A percentile compares a stretch with the other conserved stretches of the same genome.
Conservation (phyloP, 2,888 invertebrate species). For the Mimachlamys varia region DNA sequence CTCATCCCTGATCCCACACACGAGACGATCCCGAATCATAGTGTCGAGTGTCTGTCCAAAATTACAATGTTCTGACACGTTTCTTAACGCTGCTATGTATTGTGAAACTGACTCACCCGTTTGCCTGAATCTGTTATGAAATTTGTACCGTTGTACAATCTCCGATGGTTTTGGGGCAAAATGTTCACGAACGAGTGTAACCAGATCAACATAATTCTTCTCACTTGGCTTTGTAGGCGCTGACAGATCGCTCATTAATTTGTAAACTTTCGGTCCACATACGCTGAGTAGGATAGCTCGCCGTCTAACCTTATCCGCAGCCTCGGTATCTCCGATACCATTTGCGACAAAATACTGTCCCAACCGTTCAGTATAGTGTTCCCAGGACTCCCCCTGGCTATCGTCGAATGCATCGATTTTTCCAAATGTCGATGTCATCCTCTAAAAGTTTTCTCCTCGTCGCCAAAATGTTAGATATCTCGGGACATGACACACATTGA, state of each 20-base stretch:
- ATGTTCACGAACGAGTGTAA: background rate
- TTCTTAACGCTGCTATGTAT: conserved; percentile 50
- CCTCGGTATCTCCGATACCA: conserved; percentile 47
- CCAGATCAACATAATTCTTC: background rate
- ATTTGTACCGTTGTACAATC: conserved; percentile 53
- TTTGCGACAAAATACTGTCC: conserved; percentile 46
- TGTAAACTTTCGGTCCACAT: conserved; percentile 47
- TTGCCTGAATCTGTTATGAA: conserved; percentile 43
- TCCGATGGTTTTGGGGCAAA: conserved; percentile 31
- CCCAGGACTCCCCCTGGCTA: conserved; percentile 43
- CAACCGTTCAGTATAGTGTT: conserved; percentile 47
- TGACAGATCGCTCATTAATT: conserved; percentile 40
- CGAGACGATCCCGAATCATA: conserved; percentile 55
- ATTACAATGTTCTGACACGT: conserved; percentile 54
- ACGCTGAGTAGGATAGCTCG: conserved; percentile 47
- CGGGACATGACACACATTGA: no score
- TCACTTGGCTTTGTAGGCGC: background rate
- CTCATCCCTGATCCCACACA: conserved; percentile 38
- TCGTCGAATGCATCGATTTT: no score
- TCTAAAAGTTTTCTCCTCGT: no score
- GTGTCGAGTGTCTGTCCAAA: conserved; percentile 50
- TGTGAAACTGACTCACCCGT: conserved; percentile 47
- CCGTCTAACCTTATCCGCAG: background rate
- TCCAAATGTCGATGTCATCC: no score
- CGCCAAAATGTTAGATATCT: no score